Conservation (phyloP, 2,113 vertebrate genomes). For the Equus quagga region DNA sequence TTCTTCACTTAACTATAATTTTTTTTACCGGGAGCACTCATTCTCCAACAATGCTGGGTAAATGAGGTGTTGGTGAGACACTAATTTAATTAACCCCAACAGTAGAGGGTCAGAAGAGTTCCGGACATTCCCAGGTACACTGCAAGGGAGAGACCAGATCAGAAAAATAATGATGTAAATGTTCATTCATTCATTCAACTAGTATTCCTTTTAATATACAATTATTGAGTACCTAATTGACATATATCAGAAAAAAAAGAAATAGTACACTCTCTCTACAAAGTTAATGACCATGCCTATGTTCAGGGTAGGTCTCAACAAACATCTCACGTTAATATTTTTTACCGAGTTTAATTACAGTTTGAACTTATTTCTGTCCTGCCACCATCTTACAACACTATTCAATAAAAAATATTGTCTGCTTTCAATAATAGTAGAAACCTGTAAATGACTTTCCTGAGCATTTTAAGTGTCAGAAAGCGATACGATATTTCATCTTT, state of each 20-base stretch:
- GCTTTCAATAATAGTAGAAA: not conserved
- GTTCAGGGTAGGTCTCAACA: not conserved
- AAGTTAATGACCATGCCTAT: not conserved
- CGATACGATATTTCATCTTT: constrained; percentile 37
- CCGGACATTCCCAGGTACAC: not conserved
- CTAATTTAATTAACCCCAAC: not conserved
- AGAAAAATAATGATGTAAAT: not conserved
- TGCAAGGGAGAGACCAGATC: not conserved
- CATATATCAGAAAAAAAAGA: not conserved
- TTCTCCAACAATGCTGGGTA: not conserved
- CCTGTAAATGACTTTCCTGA: constrained; percentile 11
- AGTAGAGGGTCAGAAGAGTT: not conserved
- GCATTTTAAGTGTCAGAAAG: constrained; percentile 11
- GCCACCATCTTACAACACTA: constrained; percentile 41
- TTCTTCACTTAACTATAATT: not conserved
- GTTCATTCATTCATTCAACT: not conserved
- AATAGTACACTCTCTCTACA: not conserved
- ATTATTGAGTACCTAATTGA: not conserved
- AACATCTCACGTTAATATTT: not conserved
- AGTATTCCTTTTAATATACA: not conserved
- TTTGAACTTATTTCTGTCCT: constrained; percentile 20
- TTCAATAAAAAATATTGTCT: constrained; percentile 46
- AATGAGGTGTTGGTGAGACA: not conserved
- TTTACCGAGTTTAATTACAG: constrained; percentile 43
- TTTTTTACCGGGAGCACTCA: not conserved